phyloP scores from a whole-genome alignment of 2,888 invertebrate genomes.

The Acronicta leporina region DNA sequence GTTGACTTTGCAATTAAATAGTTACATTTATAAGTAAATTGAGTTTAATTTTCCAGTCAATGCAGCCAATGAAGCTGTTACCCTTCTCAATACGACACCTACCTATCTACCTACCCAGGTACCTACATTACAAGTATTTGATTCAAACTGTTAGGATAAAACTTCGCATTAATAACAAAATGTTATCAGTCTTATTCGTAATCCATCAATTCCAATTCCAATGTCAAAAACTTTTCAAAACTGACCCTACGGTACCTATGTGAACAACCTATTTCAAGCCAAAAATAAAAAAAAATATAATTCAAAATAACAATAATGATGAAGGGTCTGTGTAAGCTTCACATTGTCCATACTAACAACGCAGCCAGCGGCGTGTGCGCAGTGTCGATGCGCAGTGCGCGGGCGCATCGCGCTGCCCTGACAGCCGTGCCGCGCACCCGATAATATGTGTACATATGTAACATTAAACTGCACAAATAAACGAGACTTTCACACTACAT shows the following conservation, averaged over 20 bases:
- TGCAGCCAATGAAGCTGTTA: not conserved
- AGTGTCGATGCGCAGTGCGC: constrained; percentile 56
- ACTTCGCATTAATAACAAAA: too few species aligned
- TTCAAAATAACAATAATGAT: constrained; percentile 67
- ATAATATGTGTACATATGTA: constrained; percentile 90
- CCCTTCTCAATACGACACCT: not conserved
- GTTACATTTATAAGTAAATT: constrained; percentile 12
- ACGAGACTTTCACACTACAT: constrained; percentile 89
- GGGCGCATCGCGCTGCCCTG: constrained; percentile 64
- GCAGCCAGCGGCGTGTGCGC: constrained; percentile 59
- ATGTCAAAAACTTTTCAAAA: too few species aligned
- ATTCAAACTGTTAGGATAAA: too few species aligned
- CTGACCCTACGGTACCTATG: too few species aligned
- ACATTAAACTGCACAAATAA: constrained; percentile 89
- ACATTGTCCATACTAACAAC: constrained; percentile 82
- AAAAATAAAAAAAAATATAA: constrained; percentile 39
- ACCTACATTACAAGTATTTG: too few species aligned
- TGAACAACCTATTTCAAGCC: too few species aligned
- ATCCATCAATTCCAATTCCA: too few species aligned
- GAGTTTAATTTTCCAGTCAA: not conserved
- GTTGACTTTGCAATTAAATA: constrained; percentile 64
- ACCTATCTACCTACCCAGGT: not conserved
- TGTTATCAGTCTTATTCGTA: too few species aligned
- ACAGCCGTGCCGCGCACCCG: constrained; percentile 80
- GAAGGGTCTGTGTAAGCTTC: constrained; percentile 66